A percentile compares a stretch with the other conserved stretches of the same genome.
These are phyloP conservation scores for Fringilla coelebs DNA, from an alignment of 2,797 vertebrate species.

Conservation along the genomic window DNA sequence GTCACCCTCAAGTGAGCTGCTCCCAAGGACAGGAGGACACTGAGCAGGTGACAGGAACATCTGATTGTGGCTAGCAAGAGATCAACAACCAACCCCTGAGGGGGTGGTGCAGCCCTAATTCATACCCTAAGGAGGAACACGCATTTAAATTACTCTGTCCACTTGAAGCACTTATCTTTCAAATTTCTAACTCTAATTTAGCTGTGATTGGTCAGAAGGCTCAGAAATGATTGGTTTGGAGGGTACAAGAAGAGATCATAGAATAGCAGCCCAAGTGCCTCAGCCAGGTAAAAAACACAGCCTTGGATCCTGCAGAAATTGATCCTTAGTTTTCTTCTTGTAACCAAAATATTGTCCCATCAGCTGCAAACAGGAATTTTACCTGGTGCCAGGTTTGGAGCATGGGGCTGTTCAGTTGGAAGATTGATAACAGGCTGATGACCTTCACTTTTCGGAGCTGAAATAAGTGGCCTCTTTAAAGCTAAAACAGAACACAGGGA, in stretches of 20 bases:
- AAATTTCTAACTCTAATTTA: background rate
- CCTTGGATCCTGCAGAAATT: background rate
- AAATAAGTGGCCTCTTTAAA: constrained; percentile 73
- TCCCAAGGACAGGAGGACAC: background rate
- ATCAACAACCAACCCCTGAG: background rate
- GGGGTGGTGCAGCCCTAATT: background rate
- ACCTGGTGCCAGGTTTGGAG: constrained; percentile 72
- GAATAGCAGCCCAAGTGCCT: background rate
- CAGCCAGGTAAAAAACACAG: background rate
- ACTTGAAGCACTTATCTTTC: background rate
- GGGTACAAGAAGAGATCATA: rapidly evolving
- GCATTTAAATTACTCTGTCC: background rate
- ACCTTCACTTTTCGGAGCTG: constrained; percentile 59
- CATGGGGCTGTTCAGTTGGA: constrained; percentile 67
- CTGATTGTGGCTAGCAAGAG: background rate
- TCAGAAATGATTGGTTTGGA: background rate
- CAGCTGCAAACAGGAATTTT: background rate
- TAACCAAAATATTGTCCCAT: rapidly evolving
- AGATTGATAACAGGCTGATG: constrained; percentile 47
- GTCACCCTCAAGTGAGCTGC: background rate
- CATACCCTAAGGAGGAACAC: background rate
- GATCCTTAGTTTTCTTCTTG: background rate
- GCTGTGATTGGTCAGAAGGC: background rate
- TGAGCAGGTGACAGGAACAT: rapidly evolving
- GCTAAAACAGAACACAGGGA: constrained; percentile 59